Percentiles rank a stretch among this genome's conserved stretches.
Evolutionary conservation across 2,113 vertebrate genomes (phyloP).

Genomic region (Barbus barbus): DNA sequence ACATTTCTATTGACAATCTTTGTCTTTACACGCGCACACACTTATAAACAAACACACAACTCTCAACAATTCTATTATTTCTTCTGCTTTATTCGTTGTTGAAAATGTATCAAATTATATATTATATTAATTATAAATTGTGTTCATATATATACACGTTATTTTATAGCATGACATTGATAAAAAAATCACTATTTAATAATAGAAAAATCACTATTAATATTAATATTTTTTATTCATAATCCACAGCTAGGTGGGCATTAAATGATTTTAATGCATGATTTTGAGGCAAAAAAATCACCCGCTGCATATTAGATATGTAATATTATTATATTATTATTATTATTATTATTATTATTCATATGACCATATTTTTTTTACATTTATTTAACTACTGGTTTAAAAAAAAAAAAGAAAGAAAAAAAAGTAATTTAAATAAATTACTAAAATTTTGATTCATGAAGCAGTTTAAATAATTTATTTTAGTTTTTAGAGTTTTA

Average conservation of each 20-base stretch:
- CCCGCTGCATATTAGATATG: not conserved
- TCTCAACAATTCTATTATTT: not conserved
- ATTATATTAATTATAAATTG: no score
- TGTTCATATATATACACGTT: no score
- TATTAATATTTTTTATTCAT: not conserved
- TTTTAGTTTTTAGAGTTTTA: not conserved
- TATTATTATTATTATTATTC: not conserved
- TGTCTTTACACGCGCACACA: not conserved
- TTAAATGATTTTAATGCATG: not conserved
- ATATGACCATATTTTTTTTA: no score
- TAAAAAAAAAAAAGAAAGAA: no score
- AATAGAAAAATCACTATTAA: no score
- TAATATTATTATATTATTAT: not conserved
- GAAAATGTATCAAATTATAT: no score
- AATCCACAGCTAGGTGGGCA: not conserved
- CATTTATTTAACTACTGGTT: not conserved
- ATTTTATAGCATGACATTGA: no score
- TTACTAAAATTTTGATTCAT: no score
- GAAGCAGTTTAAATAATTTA: no score
- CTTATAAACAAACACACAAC: not conserved
- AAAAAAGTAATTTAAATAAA: not conserved
- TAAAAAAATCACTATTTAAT: no score
- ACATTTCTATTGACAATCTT: not conserved
- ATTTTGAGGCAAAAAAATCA: not conserved
- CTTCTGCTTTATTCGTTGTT: not conserved